These are phyloP conservation scores for Silvanus unidentatus DNA, from an alignment of 2,888 invertebrate genomes.

Conservation along the genomic window DNA sequence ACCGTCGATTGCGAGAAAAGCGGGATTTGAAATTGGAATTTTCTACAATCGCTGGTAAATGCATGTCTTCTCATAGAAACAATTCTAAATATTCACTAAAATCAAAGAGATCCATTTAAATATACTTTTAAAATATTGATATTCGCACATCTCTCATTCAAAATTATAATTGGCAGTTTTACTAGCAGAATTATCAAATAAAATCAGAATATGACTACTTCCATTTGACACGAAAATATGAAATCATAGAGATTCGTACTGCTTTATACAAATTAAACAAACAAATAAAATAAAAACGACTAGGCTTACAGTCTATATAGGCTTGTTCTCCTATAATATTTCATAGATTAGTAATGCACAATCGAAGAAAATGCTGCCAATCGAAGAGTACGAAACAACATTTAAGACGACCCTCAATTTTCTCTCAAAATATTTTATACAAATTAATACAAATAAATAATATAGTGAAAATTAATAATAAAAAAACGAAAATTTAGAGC, in stretches of 20 bases:
- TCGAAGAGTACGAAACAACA: no score
- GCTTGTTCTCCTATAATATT: background rate
- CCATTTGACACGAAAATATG: background rate
- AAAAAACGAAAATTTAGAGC: background rate
- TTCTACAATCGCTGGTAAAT: no score
- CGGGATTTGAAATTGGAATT: no score
- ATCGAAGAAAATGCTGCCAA: background rate
- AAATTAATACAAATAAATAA: no score
- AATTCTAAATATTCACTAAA: no score
- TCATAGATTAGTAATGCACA: background rate
- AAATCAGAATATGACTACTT: no score
- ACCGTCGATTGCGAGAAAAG: background rate
- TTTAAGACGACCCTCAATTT: no score
- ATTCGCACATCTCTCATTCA: background rate
- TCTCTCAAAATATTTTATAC: no score
- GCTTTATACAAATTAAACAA: slow-evolving; percentile 1
- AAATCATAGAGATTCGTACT: background rate
- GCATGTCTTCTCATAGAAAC: no score
- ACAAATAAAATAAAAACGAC: slow-evolving; percentile 1
- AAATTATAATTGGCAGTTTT: background rate
- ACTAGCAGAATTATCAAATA: background rate
- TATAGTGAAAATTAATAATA: no score
- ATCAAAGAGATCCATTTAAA: no score
- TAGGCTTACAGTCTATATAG: slow-evolving; percentile 6
- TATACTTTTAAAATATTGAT: no score